Evolutionary conservation across 2,888 invertebrate species (phyloP).

Genomic region (Eilema caniola): DNA sequence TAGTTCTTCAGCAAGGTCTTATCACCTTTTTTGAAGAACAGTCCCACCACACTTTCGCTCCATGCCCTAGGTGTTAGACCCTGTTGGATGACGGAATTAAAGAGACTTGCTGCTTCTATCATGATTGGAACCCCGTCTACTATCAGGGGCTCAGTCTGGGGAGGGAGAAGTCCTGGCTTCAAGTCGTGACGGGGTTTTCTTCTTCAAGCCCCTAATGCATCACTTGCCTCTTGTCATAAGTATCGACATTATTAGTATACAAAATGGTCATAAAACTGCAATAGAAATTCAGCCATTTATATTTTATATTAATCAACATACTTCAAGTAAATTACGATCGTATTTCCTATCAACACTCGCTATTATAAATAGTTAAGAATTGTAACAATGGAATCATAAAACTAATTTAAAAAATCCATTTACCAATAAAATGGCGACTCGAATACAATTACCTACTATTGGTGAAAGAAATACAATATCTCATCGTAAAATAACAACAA

Average conservation of each 20-base stretch:
- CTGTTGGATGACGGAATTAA: too few species aligned
- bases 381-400: conserved; percentile 44
- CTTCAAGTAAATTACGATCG: neutral
- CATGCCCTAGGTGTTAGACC: too few species aligned
- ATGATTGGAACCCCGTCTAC: too few species aligned
- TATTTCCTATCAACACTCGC: neutral
- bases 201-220: neutral
- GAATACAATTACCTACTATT: conserved; percentile 52
- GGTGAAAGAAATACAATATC: conserved; percentile 71
- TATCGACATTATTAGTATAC: too few species aligned
- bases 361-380: conserved; percentile 14
- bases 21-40: too few species aligned
- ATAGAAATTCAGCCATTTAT: conserved; percentile 18
- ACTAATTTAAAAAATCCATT: conserved; percentile 48
- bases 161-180: too few species aligned
- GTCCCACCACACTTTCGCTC: too few species aligned
- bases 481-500: conserved; percentile 74
- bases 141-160: too few species aligned
- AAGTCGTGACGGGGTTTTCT: too few species aligned
- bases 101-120: too few species aligned
- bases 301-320: neutral
- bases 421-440: conserved; percentile 49
- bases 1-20: too few species aligned
- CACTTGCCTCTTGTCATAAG: too few species aligned
- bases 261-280: neutral